Conservation (phyloP, 2,888 invertebrate genomes). For the Boloria selene region DNA sequence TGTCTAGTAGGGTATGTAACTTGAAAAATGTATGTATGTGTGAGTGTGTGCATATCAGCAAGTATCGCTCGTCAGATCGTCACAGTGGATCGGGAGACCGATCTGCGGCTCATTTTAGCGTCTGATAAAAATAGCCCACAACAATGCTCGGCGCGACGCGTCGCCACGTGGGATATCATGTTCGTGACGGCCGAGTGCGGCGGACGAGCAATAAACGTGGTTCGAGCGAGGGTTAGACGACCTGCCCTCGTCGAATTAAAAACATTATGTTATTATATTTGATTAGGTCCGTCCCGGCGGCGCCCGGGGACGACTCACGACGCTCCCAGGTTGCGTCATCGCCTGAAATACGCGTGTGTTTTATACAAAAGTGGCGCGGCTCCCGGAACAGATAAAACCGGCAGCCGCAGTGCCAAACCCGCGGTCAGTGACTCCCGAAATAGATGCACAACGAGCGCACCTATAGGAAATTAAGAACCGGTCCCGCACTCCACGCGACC, state of each 20-base stretch:
- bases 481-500: slow-evolving; percentile 50
- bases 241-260: slow-evolving; percentile 62
- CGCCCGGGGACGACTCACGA: slow-evolving; percentile 51
- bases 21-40: background rate
- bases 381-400: slow-evolving; percentile 61
- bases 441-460: slow-evolving; percentile 73
- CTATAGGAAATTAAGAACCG: slow-evolving; percentile 75
- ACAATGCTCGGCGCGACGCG: slow-evolving; percentile 38
- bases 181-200: slow-evolving; percentile 50
- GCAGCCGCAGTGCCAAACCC: slow-evolving; percentile 63
- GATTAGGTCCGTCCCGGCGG: slow-evolving; percentile 58
- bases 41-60: background rate
- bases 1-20: no score
- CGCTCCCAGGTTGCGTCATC: slow-evolving; percentile 59
- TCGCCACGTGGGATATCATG: slow-evolving; percentile 43
- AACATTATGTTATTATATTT: slow-evolving; percentile 61
- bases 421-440: slow-evolving; percentile 82
- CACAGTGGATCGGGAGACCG: slow-evolving; percentile 28
- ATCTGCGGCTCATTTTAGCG: slow-evolving; percentile 39
- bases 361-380: slow-evolving; percentile 47
- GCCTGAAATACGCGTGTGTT: slow-evolving; percentile 62
- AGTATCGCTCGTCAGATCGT: slow-evolving; percentile 8
- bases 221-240: slow-evolving; percentile 46
- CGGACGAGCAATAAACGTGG: slow-evolving; percentile 56
- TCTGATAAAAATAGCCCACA: slow-evolving; percentile 42